Conservation (phyloP, 2,797 vertebrate genomes). For the Sebastes trivittatus region DNA sequence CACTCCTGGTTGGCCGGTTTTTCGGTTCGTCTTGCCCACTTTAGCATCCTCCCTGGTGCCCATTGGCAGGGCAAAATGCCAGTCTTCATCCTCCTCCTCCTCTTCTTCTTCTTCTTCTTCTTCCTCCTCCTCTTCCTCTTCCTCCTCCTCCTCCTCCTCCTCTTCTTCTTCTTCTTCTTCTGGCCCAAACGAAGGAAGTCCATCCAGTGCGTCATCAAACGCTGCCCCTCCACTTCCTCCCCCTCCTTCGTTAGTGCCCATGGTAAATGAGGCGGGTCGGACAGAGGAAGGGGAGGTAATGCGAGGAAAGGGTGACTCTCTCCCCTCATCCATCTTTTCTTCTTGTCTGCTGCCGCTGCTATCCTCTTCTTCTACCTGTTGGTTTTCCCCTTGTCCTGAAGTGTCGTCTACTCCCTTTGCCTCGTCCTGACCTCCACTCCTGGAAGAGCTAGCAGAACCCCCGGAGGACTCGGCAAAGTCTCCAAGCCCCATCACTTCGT, state of each 20-base stretch:
- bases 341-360: slow-evolving; percentile 59
- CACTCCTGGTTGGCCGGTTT: background rate
- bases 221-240: slow-evolving; percentile 64
- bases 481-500: slow-evolving; percentile 78
- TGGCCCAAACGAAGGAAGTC: slow-evolving; percentile 57
- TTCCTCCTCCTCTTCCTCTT: slow-evolving; percentile 42
- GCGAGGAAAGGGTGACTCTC: slow-evolving; percentile 28
- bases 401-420: slow-evolving; percentile 46
- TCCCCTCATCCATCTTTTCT: slow-evolving; percentile 54
- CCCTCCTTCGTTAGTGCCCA: slow-evolving; percentile 34
- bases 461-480: slow-evolving; percentile 73
- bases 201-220: slow-evolving; percentile 69
- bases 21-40: slow-evolving; percentile 26
- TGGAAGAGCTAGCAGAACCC: slow-evolving; percentile 70
- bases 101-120: slow-evolving; percentile 55
- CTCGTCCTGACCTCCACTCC: slow-evolving; percentile 59
- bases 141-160: slow-evolving; percentile 13
- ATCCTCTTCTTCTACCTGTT: slow-evolving; percentile 48
- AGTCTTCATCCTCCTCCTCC: slow-evolving; percentile 69
- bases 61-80: slow-evolving; percentile 72
- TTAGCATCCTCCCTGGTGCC: slow-evolving; percentile 56
- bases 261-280: slow-evolving; percentile 31
- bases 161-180: slow-evolving; percentile 67
- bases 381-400: slow-evolving; percentile 31
- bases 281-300: slow-evolving; percentile 36